phyloP scores from a whole-genome alignment of 2,113 vertebrate species.

The Pitta sordida region DNA sequence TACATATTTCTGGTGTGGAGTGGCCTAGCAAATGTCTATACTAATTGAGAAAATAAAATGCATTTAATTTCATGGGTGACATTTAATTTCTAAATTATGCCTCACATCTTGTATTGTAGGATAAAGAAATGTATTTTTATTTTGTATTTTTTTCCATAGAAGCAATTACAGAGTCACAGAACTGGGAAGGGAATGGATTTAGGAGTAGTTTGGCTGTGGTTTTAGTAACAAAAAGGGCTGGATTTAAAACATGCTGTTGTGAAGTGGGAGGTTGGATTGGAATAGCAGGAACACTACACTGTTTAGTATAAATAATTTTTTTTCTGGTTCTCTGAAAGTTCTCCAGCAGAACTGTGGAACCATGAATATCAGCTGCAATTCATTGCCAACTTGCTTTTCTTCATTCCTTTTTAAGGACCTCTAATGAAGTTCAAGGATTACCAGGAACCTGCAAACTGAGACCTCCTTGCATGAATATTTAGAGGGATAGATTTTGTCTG shows the following conservation, averaged over 20 bases:
- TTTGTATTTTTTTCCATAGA: neutral
- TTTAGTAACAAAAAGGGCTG: neutral
- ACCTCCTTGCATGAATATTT: neutral
- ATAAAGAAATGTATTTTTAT: neutral
- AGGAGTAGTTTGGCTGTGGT: neutral
- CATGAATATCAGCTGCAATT: neutral
- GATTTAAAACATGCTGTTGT: neutral
- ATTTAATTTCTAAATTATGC: neutral
- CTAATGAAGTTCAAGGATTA: neutral
- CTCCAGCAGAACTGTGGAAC: neutral
- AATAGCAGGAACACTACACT: neutral
- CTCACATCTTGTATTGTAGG: accelerated
- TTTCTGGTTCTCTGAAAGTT: neutral
- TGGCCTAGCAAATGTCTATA: neutral
- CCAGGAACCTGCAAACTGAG: neutral
- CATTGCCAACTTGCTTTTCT: neutral
- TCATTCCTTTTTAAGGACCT: neutral
- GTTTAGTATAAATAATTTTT: neutral
- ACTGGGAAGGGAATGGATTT: neutral
- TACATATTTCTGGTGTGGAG: neutral
- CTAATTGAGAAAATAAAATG: neutral
- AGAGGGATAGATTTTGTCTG: neutral
- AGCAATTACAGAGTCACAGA: neutral
- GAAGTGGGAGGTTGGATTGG: neutral
- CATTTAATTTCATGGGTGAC: neutral